Evolutionary conservation across 2,888 invertebrate genomes (phyloP).

Genomic region (Pyrocoelia pectoralis): DNA sequence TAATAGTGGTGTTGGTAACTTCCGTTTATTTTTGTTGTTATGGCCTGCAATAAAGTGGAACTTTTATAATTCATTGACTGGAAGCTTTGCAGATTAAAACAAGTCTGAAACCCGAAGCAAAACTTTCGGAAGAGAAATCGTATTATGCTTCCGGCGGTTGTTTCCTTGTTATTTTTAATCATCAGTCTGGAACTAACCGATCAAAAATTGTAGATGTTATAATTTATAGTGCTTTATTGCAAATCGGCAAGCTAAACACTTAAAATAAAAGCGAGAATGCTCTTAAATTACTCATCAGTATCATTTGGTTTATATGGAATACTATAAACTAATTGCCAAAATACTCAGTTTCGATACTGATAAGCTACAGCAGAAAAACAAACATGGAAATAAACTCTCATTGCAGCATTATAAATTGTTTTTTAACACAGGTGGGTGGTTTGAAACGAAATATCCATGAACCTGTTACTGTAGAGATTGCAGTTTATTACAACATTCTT

Average conservation of each 20-base stretch:
- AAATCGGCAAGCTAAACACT: too few relatives aligned
- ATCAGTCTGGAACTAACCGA: conserved; percentile 22
- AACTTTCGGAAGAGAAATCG: conserved; percentile 38
- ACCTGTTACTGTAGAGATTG: conserved; percentile 29
- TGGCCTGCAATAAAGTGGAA: not conserved
- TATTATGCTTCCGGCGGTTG: conserved; percentile 27
- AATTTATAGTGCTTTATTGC: too few relatives aligned
- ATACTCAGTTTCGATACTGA: too few relatives aligned
- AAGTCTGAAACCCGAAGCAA: conserved; percentile 25
- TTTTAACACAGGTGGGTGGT: conserved; percentile 22
- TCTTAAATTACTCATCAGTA: too few relatives aligned
- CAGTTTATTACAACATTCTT: conserved; percentile 26
- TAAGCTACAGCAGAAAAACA: too few relatives aligned
- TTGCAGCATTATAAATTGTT: conserved; percentile 18
- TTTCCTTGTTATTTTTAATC: conserved; percentile 29
- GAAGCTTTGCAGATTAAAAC: conserved; percentile 25
- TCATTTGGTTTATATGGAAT: too few relatives aligned
- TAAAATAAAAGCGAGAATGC: too few relatives aligned
- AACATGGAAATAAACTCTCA: conserved; percentile 11
- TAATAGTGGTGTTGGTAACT: conserved; percentile 12
- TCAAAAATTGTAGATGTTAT: not conserved
- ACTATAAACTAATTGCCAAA: too few relatives aligned
- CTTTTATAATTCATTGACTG: not conserved
- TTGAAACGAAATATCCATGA: conserved; percentile 22
- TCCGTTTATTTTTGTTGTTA: conserved; percentile 9